Conservation (phyloP, 2,797 vertebrate species). For the Spinibarbus caldwelli region DNA sequence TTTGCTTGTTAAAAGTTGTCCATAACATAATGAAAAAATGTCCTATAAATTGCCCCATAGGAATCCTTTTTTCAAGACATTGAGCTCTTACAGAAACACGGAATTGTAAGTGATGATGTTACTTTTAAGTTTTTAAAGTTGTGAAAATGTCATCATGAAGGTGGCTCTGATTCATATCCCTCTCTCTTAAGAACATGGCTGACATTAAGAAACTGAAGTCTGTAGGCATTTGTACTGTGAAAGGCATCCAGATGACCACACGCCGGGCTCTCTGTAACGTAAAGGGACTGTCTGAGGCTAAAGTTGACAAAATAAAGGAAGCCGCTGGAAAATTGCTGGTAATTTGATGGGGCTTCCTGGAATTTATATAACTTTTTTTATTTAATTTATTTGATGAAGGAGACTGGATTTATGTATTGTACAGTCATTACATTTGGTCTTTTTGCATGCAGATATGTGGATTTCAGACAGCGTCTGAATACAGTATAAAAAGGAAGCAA, state of each 20-base stretch:
- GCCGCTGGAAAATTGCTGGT: conserved; percentile 97
- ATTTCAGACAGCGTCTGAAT: conserved; percentile 95
- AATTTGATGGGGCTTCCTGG: neutral
- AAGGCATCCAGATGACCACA: conserved; percentile 98
- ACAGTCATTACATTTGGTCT: neutral
- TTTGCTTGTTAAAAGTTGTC: neutral
- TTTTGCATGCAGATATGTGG: conserved; percentile 82
- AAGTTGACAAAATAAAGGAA: conserved; percentile 99
- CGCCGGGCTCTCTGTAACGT: conserved; percentile 91
- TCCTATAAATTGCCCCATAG: conserved; percentile 69
- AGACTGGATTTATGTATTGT: neutral
- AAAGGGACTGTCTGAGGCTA: conserved; percentile 96
- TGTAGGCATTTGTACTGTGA: conserved; percentile 96
- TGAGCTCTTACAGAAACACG: conserved; percentile 95
- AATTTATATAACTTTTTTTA: neutral
- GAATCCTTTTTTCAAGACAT: conserved; percentile 97
- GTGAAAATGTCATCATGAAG: neutral
- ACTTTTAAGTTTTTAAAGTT: neutral
- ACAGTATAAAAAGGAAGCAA: conserved; percentile 91
- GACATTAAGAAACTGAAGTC: conserved; percentile 98
- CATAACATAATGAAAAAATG: neutral
- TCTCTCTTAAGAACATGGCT: conserved; percentile 85
- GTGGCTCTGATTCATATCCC: neutral
- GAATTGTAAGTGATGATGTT: conserved; percentile 87
- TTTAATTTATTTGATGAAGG: neutral